These are phyloP conservation scores for Prunella himalayana DNA, from an alignment of 2,113 vertebrate species.

Conservation along the genomic window DNA sequence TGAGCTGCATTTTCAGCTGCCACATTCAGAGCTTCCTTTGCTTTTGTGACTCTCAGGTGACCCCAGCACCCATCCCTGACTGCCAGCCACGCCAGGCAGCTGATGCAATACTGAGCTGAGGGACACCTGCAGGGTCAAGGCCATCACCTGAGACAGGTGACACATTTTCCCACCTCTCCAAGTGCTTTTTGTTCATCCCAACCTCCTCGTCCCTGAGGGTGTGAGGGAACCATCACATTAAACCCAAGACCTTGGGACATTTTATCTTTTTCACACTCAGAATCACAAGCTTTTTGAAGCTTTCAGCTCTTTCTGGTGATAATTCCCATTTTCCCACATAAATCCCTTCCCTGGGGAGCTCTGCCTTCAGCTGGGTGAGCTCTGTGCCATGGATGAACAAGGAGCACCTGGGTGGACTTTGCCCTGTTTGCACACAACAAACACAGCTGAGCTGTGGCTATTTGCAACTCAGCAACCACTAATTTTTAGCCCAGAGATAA, in stretches of 20 bases:
- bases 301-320: background rate
- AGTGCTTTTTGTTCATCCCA: background rate
- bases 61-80: background rate
- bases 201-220: background rate
- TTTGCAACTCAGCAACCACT: background rate
- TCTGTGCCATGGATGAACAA: accelerated
- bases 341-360: background rate
- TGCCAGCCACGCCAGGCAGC: background rate
- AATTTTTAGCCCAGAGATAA: background rate
- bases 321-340: background rate
- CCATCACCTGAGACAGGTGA: background rate
- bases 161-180: background rate
- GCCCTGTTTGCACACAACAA: background rate
- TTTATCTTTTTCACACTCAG: background rate
- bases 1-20: background rate
- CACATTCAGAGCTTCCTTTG: background rate
- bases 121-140: background rate
- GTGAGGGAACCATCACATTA: background rate
- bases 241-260: accelerated
- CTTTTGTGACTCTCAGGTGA: background rate
- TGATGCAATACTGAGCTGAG: background rate
- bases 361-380: background rate
- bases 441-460: background rate
- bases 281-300: accelerated
- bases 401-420: background rate